Base-by-base conservation (phyloP, 2,113 vertebrate genomes). In the Periophthalmus modestus region DNA sequence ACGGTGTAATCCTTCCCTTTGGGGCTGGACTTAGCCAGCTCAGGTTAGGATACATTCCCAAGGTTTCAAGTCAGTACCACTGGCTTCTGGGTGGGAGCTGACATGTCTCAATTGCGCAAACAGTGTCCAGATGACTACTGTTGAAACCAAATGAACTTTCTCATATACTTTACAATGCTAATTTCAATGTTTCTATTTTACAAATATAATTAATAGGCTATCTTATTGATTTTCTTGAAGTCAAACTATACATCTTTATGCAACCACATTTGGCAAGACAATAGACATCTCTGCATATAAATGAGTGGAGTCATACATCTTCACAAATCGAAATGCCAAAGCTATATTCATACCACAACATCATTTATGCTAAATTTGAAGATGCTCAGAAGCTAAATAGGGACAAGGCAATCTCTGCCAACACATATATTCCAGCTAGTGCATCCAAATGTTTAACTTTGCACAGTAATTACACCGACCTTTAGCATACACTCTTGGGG, bases 381-480 rank as follows among this genome's bases (percentile, higher is more conserved):
- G 33, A 39, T 10, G 2, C 15, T 16, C 9, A n/a, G 34, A n/a
- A n/a, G 57, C 21, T 23, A 13, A 13, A 15, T 14, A 28, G 11
- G 23, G 13, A 39, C 33, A 39, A 12, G 33, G 34, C 34, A 12
- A 39, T 65, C 0, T 34, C 5, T 3, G 28, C 59, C 10, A 18
- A 28, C 24, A 16, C 58, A 7, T 12, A 33, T 13, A 33, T 14
- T 6, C 24, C 6, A 34, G 34, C 62, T 34, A 11, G 66, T 43
- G 21, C 16, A 18, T 63, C 14, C 6, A 52, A 63, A 65, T 52
- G 24, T 72, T 6, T 10, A 65, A 43, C 34, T 65, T 65, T 43
- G 18, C 62, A n/a, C 62, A 13, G 62, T 65, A 65, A 65, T 65
- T 65, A 65, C 34, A 39, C 36, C 34, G 34, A 65, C 66, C 66